Conservation (phyloP, 2,888 invertebrate genomes). For the Pheosia tremula region DNA sequence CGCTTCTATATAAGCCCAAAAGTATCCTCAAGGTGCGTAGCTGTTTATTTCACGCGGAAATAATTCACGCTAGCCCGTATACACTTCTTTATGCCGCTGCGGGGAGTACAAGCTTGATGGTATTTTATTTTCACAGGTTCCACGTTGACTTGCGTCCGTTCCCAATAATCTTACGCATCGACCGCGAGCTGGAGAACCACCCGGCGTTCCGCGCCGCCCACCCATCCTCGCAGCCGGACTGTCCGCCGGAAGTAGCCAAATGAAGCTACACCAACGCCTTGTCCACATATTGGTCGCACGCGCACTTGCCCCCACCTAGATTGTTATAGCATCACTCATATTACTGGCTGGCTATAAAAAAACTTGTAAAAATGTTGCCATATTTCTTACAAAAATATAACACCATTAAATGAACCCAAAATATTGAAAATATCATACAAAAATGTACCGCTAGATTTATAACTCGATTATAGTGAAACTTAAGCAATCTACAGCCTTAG, state of each 20-base stretch:
- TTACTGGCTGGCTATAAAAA: not conserved
- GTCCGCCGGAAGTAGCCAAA: conserved; percentile 94
- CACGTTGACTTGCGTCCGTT: conserved; percentile 95
- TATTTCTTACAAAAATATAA: not conserved
- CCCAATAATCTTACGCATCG: conserved; percentile 94
- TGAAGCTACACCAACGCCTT: conserved; percentile 51
- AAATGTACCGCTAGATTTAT: not conserved
- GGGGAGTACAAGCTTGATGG: no score
- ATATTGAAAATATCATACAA: not conserved
- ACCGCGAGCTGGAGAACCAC: conserved; percentile 93
- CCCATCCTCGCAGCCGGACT: conserved; percentile 97
- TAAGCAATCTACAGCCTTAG: conserved; percentile 7
- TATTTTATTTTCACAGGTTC: conserved; percentile 85
- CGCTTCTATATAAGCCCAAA: no score
- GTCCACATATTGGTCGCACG: conserved; percentile 27
- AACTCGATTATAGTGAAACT: not conserved
- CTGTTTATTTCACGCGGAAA: no score
- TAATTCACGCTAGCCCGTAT: no score
- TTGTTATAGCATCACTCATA: conserved; percentile 2
- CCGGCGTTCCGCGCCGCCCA: conserved; percentile 96
- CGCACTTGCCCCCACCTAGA: conserved; percentile 13
- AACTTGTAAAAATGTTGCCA: not conserved
- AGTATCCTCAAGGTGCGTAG: no score
- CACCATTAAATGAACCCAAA: not conserved
- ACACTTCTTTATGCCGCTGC: no score